Evolutionary conservation across 2,797 vertebrate genomes (phyloP).

Genomic region (Carcharodon carcharias): DNA sequence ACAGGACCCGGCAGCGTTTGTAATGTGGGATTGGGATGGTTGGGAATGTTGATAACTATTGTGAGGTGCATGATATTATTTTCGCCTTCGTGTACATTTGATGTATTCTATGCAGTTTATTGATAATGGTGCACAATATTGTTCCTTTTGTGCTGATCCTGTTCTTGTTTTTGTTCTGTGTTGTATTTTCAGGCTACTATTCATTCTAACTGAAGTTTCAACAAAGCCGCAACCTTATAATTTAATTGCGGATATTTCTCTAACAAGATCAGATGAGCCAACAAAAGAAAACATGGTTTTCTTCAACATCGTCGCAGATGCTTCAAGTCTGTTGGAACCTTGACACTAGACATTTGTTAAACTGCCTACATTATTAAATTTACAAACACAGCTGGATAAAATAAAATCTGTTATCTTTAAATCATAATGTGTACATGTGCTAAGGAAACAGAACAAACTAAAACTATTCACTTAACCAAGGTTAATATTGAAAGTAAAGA

Average conservation of each 20-base stretch:
- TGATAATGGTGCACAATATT: background rate
- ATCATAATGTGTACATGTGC: background rate
- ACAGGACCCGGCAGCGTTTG: background rate
- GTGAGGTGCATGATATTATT: background rate
- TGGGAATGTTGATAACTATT: background rate
- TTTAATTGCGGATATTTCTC: background rate
- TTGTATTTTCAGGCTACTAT: background rate
- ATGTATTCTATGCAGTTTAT: background rate
- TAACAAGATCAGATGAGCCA: background rate
- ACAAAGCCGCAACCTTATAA: background rate
- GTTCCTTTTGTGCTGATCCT: background rate
- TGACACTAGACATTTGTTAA: background rate
- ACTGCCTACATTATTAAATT: background rate
- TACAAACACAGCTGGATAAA: slow-evolving; percentile 23
- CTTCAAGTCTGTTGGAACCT: background rate
- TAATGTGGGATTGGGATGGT: background rate
- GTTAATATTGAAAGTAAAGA: background rate
- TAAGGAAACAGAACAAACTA: background rate
- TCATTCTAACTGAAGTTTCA: background rate
- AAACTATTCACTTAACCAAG: background rate
- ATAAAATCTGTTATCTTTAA: slow-evolving; percentile 21
- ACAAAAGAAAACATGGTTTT: background rate
- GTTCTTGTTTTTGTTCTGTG: background rate
- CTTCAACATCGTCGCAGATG: background rate
- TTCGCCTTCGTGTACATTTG: background rate